Evolutionary conservation across 2,113 vertebrate genomes (phyloP).

Genomic region (Petrocephalus zakoni): DNA sequence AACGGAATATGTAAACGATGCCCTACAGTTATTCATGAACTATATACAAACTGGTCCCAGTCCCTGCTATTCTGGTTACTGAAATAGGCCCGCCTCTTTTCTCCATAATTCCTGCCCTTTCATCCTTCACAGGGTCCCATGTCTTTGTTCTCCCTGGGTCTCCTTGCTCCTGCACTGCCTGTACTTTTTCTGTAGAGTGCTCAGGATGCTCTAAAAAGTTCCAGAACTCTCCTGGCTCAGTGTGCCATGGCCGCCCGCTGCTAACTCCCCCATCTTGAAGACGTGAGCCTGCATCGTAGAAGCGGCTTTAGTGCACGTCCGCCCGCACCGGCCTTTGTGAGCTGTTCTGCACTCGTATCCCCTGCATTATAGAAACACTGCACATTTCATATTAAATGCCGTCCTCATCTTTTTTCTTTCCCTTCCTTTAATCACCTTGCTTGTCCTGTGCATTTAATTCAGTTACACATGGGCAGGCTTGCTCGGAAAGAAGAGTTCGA

Average conservation of each 20-base stretch:
- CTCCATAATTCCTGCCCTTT: not conserved
- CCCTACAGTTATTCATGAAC: not conserved
- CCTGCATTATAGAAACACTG: not conserved
- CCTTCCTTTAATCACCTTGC: not conserved
- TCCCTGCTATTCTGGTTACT: not conserved
- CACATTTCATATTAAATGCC: not conserved
- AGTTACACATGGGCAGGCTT: not conserved
- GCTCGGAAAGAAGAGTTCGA: not conserved
- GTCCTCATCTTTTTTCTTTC: not conserved
- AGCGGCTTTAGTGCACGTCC: not conserved
- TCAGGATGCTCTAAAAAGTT: not conserved
- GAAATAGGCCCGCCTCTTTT: not conserved
- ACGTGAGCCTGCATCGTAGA: not conserved
- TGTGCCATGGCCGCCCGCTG: not conserved
- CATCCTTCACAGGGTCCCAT: not conserved
- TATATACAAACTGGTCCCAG: not conserved
- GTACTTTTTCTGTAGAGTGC: not conserved
- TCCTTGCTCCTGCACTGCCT: not conserved
- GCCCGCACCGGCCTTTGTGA: not conserved
- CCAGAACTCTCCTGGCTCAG: not conserved
- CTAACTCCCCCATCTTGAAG: not conserved
- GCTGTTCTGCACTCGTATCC: not conserved
- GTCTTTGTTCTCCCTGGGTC: not conserved
- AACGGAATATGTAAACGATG: not conserved
- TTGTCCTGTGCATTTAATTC: not conserved